Evolutionary conservation across 2,113 vertebrate genomes (phyloP).

Genomic region (Orientallactaga bullata): DNA sequence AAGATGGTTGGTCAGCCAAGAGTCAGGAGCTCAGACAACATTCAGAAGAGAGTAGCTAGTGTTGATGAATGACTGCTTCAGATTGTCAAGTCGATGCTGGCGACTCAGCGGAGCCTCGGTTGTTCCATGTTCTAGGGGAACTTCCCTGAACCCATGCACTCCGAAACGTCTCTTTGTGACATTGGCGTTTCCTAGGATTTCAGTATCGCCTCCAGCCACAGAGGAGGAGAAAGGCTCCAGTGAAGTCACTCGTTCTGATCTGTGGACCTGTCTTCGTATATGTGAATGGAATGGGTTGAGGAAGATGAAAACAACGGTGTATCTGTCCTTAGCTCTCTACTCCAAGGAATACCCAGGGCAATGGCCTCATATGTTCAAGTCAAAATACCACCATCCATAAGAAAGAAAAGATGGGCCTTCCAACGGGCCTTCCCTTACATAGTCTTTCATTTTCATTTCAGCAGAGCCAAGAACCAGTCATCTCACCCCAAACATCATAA

Average conservation of each 20-base stretch:
- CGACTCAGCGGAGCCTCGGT: too few species aligned
- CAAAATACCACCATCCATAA: background rate
- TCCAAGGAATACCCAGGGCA: background rate
- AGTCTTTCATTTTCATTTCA: conserved; percentile 57
- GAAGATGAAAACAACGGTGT: background rate
- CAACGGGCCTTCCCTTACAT: background rate
- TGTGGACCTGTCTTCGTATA: background rate
- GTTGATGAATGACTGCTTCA: background rate
- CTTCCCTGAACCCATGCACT: background rate
- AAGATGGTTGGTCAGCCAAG: background rate
- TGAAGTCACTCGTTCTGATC: background rate
- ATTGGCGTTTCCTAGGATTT: background rate
- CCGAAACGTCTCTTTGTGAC: background rate
- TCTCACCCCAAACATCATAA: conserved; percentile 46
- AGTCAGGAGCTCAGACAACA: background rate
- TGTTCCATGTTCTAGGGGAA: background rate
- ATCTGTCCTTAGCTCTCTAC: background rate
- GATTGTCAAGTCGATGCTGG: background rate
- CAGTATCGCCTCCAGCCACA: background rate
- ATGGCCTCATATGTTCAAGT: background rate
- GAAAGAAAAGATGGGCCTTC: conserved; percentile 7
- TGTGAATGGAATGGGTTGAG: background rate
- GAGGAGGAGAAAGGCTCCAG: background rate
- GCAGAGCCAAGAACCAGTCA: conserved; percentile 46
- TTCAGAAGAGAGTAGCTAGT: background rate